These are phyloP conservation scores for Amazona guildingii DNA, from an alignment of 2,113 vertebrate genomes.

Conservation along the genomic window DNA sequence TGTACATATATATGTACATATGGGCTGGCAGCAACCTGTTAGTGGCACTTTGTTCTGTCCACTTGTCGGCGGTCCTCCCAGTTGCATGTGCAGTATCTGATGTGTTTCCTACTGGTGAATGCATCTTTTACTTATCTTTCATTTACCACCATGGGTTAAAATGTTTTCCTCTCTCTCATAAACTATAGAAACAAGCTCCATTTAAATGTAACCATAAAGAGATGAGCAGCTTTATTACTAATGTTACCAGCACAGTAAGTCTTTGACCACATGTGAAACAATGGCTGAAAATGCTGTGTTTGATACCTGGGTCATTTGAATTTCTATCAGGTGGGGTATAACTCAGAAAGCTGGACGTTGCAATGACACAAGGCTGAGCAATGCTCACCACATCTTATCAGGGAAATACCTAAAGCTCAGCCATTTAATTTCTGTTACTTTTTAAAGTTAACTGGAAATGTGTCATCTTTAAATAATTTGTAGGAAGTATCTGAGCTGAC, in stretches of 20 bases:
- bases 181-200: neutral
- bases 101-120: neutral
- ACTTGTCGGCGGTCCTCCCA: neutral
- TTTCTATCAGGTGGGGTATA: neutral
- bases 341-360: neutral
- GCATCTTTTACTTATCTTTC: neutral
- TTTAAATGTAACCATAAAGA: neutral
- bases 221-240: neutral
- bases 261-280: neutral
- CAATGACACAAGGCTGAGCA: neutral
- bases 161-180: neutral
- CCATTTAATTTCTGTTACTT: neutral
- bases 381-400: neutral
- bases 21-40: neutral
- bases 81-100: neutral
- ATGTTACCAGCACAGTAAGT: neutral
- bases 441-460: neutral
- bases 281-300: neutral
- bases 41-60: neutral
- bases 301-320: neutral
- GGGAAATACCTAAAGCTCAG: neutral
- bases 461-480: slow-evolving; percentile 13
- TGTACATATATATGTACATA: neutral
- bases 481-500: neutral
- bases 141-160: neutral